Evolutionary conservation across 2,797 vertebrate genomes (phyloP).

Genomic region (Sandelia bainsii): DNA sequence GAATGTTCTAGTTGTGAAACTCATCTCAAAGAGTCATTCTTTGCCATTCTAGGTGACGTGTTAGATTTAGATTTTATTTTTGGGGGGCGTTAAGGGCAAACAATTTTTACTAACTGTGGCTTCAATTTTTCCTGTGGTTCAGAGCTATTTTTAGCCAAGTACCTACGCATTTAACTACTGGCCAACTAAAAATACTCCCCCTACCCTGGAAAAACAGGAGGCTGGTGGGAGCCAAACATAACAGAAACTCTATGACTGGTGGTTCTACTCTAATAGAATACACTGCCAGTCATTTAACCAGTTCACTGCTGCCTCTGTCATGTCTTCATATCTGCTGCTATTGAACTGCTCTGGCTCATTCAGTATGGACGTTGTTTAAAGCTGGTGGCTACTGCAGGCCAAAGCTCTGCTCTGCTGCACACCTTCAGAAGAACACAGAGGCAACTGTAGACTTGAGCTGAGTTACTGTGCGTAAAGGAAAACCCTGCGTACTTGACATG

Average conservation of each 20-base stretch:
- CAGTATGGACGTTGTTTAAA: slow-evolving; percentile 79
- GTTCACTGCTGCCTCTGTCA: slow-evolving; percentile 67
- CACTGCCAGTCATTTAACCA: slow-evolving; percentile 75
- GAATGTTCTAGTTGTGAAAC: slow-evolving; percentile 57
- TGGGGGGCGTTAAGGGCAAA: slow-evolving; percentile 69
- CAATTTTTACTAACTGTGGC: slow-evolving; percentile 79
- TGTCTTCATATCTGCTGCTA: slow-evolving; percentile 57
- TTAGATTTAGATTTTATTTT: slow-evolving; percentile 77
- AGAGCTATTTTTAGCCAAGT: slow-evolving; percentile 82
- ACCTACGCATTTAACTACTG: slow-evolving; percentile 82
- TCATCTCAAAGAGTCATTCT: slow-evolving; percentile 74
- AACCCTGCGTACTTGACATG: slow-evolving; percentile 63
- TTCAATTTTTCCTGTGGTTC: slow-evolving; percentile 83
- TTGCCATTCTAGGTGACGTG: slow-evolving; percentile 70
- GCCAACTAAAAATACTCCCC: slow-evolving; percentile 84
- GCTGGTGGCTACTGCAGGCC: slow-evolving; percentile 68
- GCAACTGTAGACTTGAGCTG: slow-evolving; percentile 73
- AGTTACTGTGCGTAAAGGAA: slow-evolving; percentile 70
- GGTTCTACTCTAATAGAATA: slow-evolving; percentile 74
- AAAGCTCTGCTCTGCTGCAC: slow-evolving; percentile 54
- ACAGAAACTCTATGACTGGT: slow-evolving; percentile 76
- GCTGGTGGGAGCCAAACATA: slow-evolving; percentile 75
- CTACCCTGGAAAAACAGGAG: slow-evolving; percentile 83
- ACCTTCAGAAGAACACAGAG: slow-evolving; percentile 75
- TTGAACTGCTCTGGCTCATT: slow-evolving; percentile 62